A percentile compares a stretch with the other conserved stretches of the same genome.
These are phyloP conservation scores for Rosalia funebris DNA, from an alignment of 2,888 invertebrate genomes.

Conservation along the genomic window DNA sequence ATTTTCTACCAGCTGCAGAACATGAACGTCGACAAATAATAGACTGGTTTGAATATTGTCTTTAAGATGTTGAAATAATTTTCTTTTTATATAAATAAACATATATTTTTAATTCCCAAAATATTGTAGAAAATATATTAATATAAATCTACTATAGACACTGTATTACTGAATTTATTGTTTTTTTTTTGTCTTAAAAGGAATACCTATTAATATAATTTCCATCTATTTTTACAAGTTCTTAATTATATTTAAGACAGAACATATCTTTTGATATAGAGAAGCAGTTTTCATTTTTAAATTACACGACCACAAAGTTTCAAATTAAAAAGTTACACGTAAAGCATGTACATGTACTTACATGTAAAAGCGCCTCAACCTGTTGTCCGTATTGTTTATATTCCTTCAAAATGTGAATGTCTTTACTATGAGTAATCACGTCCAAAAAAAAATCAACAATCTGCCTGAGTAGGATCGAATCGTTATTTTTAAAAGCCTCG, in stretches of 20 bases:
- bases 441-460: constrained; percentile 69
- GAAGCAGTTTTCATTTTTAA: no score
- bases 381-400: constrained; percentile 58
- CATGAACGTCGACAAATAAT: no score
- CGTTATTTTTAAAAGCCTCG: constrained; percentile 63
- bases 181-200: no score
- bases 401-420: constrained; percentile 44
- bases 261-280: no score
- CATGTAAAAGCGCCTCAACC: constrained; percentile 60
- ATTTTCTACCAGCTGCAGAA: constrained; percentile 51
- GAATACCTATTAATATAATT: no score
- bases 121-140: no score
- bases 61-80: constrained; percentile 8
- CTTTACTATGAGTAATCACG: constrained; percentile 56
- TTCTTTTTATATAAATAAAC: not conserved
- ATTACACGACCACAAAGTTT: no score
- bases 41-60: no score
- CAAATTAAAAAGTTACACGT: no score
- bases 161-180: no score
- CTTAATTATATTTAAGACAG: no score
- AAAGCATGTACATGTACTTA: constrained; percentile 41
- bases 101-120: constrained; percentile 15
- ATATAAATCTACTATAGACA: not conserved
- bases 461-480: constrained; percentile 65
- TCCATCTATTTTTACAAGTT: no score